A percentile compares a stretch with the other conserved stretches of the same genome.
Evolutionary conservation across 2,888 invertebrate genomes (phyloP).

Genomic region (Xestia xanthographa): DNA sequence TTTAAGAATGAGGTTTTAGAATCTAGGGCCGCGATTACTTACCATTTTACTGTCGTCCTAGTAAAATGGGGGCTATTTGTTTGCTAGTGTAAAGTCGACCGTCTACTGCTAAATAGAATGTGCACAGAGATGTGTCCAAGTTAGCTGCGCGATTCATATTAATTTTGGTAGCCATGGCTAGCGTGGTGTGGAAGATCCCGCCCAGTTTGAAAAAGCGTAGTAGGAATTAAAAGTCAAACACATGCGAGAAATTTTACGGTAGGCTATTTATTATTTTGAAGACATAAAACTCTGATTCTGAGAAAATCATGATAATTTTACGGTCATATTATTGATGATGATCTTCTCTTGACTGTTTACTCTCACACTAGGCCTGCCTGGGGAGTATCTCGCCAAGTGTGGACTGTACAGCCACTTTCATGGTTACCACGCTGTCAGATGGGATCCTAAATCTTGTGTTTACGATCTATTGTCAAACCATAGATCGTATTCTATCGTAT

Average conservation of each 20-base stretch:
- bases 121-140: background rate
- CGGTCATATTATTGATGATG: background rate
- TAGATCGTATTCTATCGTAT: background rate
- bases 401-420: background rate
- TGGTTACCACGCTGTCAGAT: background rate
- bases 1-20: background rate
- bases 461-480: background rate
- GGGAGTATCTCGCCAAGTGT: background rate
- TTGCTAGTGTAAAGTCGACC: background rate
- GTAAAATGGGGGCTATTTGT: background rate
- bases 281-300: background rate
- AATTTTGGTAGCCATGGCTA: background rate
- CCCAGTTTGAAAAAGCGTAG: background rate
- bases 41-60: background rate
- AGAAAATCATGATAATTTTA: background rate
- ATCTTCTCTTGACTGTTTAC: background rate
- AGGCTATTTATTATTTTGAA: background rate
- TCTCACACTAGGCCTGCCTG: background rate
- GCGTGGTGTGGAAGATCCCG: no score
- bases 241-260: background rate
- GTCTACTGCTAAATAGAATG: background rate
- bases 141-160: background rate
- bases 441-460: background rate
- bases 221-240: background rate
- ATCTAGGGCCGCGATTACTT: background rate